Percentiles rank a stretch among this genome's conserved stretches.
Conservation (phyloP, 2,113 vertebrate genomes). For the Syrrhaptes paradoxus region DNA sequence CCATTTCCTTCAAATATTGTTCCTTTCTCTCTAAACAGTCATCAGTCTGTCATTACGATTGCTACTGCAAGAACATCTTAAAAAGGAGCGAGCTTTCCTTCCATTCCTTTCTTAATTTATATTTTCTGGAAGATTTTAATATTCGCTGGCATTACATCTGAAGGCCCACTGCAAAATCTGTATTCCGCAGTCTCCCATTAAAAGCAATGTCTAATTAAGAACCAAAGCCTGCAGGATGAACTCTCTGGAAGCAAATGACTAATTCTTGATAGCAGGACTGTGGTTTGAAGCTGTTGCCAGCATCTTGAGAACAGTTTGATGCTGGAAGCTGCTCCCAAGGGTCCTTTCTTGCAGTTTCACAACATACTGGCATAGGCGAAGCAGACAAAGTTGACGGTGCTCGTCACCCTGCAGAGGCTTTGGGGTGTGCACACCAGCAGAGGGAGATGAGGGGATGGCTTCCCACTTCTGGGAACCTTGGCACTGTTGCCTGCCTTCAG, state of each 20-base stretch:
- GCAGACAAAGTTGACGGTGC: background rate
- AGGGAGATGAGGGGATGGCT: slow-evolving; percentile 42
- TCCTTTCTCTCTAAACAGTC: background rate
- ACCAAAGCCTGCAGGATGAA: slow-evolving; percentile 27
- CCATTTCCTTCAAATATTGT: background rate
- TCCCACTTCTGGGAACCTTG: slow-evolving; percentile 1
- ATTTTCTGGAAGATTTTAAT: slow-evolving; percentile 28
- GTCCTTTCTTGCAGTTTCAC: background rate
- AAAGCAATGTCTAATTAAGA: slow-evolving; percentile 49
- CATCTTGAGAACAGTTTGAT: slow-evolving; percentile 1
- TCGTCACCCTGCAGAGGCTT: background rate
- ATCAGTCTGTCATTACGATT: background rate
- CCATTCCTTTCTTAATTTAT: background rate
- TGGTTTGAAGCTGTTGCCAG: slow-evolving; percentile 19
- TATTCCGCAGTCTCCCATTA: background rate
- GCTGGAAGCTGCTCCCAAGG: slow-evolving; percentile 41
- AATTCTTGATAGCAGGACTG: slow-evolving; percentile 20
- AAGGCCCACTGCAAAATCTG: background rate
- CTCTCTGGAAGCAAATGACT: slow-evolving; percentile 37
- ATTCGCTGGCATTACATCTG: background rate
- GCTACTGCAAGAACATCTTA: background rate
- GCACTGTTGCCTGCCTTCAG: background rate
- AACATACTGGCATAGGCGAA: background rate
- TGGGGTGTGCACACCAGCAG: background rate
- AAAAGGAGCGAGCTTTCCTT: background rate